Conservation (phyloP, 2,888 invertebrate species). For the Agriotes lineatus region DNA sequence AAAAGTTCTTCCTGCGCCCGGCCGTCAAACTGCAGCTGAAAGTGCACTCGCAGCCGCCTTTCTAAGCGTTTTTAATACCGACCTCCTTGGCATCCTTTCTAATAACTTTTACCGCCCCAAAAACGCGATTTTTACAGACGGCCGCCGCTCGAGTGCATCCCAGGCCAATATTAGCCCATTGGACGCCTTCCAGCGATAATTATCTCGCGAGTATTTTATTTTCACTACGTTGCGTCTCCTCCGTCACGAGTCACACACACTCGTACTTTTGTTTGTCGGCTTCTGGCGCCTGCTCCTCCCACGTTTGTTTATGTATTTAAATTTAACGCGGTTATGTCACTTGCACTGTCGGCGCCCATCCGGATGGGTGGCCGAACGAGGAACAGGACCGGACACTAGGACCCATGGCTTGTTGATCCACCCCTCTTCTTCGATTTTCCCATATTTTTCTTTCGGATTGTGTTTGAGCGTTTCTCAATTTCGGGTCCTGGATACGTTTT, state of each 20-base stretch:
- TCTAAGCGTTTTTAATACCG: slow-evolving; percentile 25
- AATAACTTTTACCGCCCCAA: slow-evolving; percentile 26
- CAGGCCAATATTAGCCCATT: slow-evolving; percentile 37
- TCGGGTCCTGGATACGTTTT: too few species aligned
- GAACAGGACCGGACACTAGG: too few species aligned
- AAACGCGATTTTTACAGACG: slow-evolving; percentile 1
- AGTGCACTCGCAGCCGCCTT: slow-evolving; percentile 31
- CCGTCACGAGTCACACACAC: slow-evolving; percentile 37
- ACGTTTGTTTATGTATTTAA: slow-evolving; percentile 41
- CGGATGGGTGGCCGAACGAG: too few species aligned
- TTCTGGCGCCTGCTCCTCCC: slow-evolving; percentile 41
- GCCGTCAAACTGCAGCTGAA: slow-evolving; percentile 12
- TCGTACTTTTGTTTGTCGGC: slow-evolving; percentile 34
- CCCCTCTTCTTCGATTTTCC: too few species aligned
- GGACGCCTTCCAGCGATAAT: slow-evolving; percentile 34
- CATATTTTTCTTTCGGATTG: too few species aligned
- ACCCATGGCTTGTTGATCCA: too few species aligned
- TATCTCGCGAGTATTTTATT: slow-evolving; percentile 34
- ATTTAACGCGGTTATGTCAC: slow-evolving; percentile 38
- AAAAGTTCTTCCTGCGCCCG: not conserved
- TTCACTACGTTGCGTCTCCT: slow-evolving; percentile 37
- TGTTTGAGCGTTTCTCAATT: too few species aligned
- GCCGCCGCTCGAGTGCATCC: slow-evolving; percentile 33
- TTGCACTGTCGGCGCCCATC: too few species aligned
- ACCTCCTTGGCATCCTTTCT: slow-evolving; percentile 30